phyloP scores from a whole-genome alignment of 2,113 vertebrate genomes.

The Phalacrocorax carbo region DNA sequence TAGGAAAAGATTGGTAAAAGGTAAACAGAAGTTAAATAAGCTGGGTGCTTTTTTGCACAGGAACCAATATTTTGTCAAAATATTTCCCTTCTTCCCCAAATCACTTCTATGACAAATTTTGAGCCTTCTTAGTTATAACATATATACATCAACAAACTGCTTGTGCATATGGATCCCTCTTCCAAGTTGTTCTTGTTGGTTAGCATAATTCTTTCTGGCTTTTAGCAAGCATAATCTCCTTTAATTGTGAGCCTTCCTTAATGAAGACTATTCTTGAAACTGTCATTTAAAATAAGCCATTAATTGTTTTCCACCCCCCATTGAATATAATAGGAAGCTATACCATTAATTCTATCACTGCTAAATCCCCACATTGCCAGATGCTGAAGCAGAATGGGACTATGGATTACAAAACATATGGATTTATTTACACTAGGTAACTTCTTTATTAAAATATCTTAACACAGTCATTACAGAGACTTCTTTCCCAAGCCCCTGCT shows the following conservation, averaged over 20 bases:
- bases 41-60: neutral
- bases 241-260: conserved; percentile 33
- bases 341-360: conserved; percentile 48
- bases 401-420: conserved; percentile 69
- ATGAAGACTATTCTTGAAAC: conserved; percentile 38
- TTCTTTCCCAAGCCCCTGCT: conserved; percentile 73
- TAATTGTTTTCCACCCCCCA: conserved; percentile 43
- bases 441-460: conserved; percentile 75
- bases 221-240: conserved; percentile 27
- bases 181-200: neutral
- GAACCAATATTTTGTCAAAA: neutral
- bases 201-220: conserved; percentile 9
- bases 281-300: conserved; percentile 58
- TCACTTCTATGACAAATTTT: neutral
- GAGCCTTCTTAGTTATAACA: neutral
- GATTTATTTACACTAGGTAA: conserved; percentile 75
- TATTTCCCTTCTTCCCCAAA: neutral
- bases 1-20: neutral
- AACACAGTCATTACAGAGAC: conserved; percentile 67
- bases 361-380: conserved; percentile 55
- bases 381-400: conserved; percentile 56
- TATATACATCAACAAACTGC: neutral
- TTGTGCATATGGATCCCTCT: neutral
- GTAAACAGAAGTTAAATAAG: neutral
- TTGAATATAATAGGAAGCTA: conserved; percentile 54